Percentiles rank a stretch among this genome's conserved stretches.
Conservation (phyloP, 2,888 invertebrate genomes). For the Cordylochernes scorpioides region DNA sequence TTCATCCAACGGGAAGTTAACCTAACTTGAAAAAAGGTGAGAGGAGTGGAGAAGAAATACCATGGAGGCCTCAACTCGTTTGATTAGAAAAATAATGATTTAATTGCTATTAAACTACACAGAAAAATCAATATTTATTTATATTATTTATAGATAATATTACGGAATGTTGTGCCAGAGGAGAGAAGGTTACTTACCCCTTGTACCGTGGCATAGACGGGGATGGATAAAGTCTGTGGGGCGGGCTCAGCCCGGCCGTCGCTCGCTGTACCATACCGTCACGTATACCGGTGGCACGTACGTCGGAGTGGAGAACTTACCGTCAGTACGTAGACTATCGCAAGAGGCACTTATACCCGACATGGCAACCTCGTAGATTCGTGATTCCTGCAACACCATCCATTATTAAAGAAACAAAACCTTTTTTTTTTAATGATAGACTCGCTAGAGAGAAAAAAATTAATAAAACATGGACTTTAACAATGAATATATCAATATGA, state of each 20-base stretch:
- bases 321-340: conserved; percentile 3
- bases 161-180: too few species aligned
- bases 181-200: conserved; percentile 33
- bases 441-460: not conserved
- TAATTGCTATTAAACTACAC: not conserved
- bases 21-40: too few species aligned
- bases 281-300: too few species aligned
- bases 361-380: conserved; percentile 54
- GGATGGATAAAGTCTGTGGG: too few species aligned
- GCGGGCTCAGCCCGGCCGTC: too few species aligned
- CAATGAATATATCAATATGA: too few species aligned
- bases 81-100: not conserved
- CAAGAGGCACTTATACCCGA: conserved; percentile 16
- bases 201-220: conserved; percentile 84
- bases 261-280: too few species aligned
- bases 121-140: not conserved
- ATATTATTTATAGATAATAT: too few species aligned
- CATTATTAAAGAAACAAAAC: not conserved
- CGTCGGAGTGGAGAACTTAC: too few species aligned
- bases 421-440: not conserved
- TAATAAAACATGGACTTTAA: not conserved
- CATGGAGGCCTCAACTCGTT: too few species aligned
- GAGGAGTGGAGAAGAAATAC: too few species aligned
- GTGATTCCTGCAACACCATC: conserved; percentile 32
- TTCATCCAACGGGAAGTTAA: too few species aligned